A percentile compares a stretch with the other conserved stretches of the same genome.
Conservation (phyloP, 2,888 invertebrate species). For the Hybos culiciformis region DNA sequence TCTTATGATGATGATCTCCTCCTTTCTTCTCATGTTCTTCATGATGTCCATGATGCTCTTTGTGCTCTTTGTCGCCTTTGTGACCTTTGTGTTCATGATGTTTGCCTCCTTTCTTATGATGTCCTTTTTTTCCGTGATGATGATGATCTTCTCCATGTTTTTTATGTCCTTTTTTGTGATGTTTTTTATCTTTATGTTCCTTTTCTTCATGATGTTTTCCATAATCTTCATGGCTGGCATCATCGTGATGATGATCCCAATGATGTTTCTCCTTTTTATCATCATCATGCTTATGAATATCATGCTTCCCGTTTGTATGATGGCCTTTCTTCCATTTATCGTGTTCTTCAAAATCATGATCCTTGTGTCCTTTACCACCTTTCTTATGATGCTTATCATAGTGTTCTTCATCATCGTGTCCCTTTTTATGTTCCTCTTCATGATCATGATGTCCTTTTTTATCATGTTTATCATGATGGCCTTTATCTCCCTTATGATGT, state of each 20-base stretch:
- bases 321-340: conserved; percentile 74
- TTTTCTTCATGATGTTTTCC: conserved; percentile 68
- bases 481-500: conserved; percentile 43
- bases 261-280: conserved; percentile 77
- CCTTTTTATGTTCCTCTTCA: conserved; percentile 38
- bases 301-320: conserved; percentile 73
- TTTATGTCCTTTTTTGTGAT: conserved; percentile 68
- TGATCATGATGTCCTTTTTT: conserved; percentile 39
- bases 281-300: conserved; percentile 72
- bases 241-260: conserved; percentile 73
- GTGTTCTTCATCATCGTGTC: conserved; percentile 36
- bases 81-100: conserved; percentile 68
- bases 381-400: conserved; percentile 36
- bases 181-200: conserved; percentile 68
- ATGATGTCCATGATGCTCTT: conserved; percentile 60
- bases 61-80: conserved; percentile 62
- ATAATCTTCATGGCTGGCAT: conserved; percentile 68
- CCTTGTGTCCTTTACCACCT: conserved; percentile 40
- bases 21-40: conserved; percentile 67
- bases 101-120: conserved; percentile 66
- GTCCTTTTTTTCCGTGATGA: conserved; percentile 67
- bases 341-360: conserved; percentile 35
- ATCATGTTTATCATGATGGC: conserved; percentile 54
- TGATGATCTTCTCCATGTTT: conserved; percentile 62
- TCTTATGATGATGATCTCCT: conserved; percentile 63